Percentiles rank a stretch among this genome's conserved stretches.
phyloP scores from a whole-genome alignment of 2,888 invertebrate genomes.

The Dolichomitus sp. region DNA sequence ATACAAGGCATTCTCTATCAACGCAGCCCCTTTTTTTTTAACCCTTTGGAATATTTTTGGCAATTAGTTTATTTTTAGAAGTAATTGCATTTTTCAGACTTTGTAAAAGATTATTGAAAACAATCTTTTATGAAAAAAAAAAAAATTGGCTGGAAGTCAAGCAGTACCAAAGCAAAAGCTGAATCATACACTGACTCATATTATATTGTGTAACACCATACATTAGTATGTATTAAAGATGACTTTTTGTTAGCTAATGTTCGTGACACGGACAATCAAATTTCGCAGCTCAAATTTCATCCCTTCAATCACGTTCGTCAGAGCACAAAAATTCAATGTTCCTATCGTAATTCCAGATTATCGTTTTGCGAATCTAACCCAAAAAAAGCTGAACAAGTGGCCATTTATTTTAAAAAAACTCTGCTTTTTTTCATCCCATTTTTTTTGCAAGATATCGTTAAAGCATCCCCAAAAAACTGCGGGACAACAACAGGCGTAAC shows the following conservation, averaged over 20 bases:
- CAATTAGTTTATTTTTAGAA: not conserved
- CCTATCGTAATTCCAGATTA: too few species aligned
- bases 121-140: too few species aligned
- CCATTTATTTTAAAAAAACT: too few species aligned
- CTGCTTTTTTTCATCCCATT: not conserved
- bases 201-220: conserved; percentile 34
- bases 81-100: too few species aligned
- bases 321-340: not conserved
- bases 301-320: not conserved
- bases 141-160: conserved; percentile 20
- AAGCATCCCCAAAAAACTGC: not conserved
- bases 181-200: conserved; percentile 38
- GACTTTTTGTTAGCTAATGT: conserved; percentile 28
- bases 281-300: not conserved
- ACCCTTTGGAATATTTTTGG: not conserved
- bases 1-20: not conserved
- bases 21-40: too few species aligned
- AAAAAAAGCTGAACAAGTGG: too few species aligned
- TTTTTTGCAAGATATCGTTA: not conserved
- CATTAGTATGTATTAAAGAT: not conserved
- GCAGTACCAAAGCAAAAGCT: conserved; percentile 52
- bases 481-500: conserved; percentile 46
- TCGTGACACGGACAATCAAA: not conserved
- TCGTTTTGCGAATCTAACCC: too few species aligned
- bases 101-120: too few species aligned